phyloP scores from a whole-genome alignment of 2,888 invertebrate species.

The Thymelicus lineola region DNA sequence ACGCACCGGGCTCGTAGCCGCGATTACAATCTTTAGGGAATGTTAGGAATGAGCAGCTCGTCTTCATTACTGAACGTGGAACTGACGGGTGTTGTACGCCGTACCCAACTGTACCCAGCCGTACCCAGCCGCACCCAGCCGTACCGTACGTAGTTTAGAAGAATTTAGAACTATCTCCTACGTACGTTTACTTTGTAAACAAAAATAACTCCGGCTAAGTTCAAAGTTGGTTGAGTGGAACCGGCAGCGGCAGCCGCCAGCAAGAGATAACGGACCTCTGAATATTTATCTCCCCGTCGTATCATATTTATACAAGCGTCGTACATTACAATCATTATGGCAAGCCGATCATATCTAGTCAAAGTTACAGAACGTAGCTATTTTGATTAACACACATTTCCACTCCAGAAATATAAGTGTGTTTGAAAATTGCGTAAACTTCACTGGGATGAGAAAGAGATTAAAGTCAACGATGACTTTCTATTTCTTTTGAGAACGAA shows the following conservation, averaged over 20 bases:
- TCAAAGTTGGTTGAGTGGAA: background rate
- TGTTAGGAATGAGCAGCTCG: background rate
- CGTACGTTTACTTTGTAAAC: slow-evolving; percentile 1
- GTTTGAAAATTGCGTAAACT: too few relatives aligned
- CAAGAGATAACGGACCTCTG: background rate
- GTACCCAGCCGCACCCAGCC: too few relatives aligned
- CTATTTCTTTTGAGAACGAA: too few relatives aligned
- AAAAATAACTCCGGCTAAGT: background rate
- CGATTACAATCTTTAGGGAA: background rate
- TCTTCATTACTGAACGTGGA: background rate
- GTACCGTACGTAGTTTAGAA: too few relatives aligned
- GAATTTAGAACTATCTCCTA: too few relatives aligned
- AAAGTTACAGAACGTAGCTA: background rate
- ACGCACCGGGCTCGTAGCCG: background rate
- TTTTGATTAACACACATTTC: background rate
- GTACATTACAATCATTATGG: background rate
- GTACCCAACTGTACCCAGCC: too few relatives aligned
- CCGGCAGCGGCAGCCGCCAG: background rate
- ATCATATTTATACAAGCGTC: background rate
- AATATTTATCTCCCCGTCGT: background rate
- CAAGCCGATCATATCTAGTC: background rate
- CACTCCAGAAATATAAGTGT: too few relatives aligned
- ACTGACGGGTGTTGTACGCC: background rate
- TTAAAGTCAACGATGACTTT: too few relatives aligned
- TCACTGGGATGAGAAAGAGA: too few relatives aligned